A percentile compares a stretch with the other conserved stretches of the same genome.
These are phyloP conservation scores for Chironomus striatipennis DNA, from an alignment of 1,140 invertebrate species.

Conservation along the genomic window DNA sequence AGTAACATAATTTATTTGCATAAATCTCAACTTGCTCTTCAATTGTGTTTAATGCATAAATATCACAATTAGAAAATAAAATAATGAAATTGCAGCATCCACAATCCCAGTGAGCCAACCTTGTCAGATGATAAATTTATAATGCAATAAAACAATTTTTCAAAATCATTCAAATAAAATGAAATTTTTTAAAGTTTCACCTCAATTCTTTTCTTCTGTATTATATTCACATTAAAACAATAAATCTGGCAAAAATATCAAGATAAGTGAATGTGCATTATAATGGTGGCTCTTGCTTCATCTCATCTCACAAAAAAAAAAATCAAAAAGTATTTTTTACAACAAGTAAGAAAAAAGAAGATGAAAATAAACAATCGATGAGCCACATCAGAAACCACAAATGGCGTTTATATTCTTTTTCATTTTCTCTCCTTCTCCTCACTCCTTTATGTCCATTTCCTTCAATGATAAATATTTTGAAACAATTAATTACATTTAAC, in stretches of 20 bases:
- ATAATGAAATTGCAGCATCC: too few species aligned
- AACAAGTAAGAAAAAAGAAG: neutral
- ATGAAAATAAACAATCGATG: neutral
- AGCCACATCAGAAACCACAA: slow-evolving; percentile 3
- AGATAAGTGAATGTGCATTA: neutral
- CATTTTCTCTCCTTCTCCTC: neutral
- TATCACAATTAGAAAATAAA: too few species aligned
- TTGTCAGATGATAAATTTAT: too few species aligned
- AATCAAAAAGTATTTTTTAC: neutral
- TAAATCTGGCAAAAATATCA: neutral
- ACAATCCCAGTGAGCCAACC: too few species aligned
- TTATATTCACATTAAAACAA: neutral
- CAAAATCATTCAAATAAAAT: too few species aligned
- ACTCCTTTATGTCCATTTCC: slow-evolving; percentile 4
- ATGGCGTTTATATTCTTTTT: slow-evolving; percentile 13
- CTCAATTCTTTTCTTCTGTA: neutral
- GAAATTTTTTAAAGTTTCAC: too few species aligned
- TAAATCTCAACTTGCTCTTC: too few species aligned
- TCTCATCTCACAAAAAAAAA: neutral
- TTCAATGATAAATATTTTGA: slow-evolving; percentile 20
- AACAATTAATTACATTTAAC: slow-evolving; percentile 23
- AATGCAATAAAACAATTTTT: too few species aligned
- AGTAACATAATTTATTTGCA: too few species aligned
- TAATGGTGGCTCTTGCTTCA: slow-evolving; percentile 3
- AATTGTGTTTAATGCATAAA: too few species aligned